Evolutionary conservation across 1,140 invertebrate species (phyloP).

Genomic region (Temnothorax longispinosus): DNA sequence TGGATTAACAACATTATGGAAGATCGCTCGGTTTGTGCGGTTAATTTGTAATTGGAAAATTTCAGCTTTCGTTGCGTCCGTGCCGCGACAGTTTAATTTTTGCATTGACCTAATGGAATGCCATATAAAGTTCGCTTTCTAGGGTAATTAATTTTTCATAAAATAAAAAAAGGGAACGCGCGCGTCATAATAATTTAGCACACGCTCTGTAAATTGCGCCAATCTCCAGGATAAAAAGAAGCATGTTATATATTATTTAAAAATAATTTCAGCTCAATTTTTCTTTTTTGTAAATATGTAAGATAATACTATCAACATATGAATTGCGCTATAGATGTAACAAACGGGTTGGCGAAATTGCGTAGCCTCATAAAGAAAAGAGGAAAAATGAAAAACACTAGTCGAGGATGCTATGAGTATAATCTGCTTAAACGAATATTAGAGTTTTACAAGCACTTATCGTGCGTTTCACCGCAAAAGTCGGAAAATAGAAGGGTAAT

Average conservation of each 20-base stretch:
- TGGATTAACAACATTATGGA: conserved; percentile 20
- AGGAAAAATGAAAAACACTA: not conserved
- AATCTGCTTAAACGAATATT: conserved; percentile 29
- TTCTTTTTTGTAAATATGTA: not conserved
- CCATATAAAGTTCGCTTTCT: conserved; percentile 18
- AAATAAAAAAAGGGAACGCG: not conserved
- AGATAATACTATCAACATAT: conserved; percentile 3
- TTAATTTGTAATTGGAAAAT: conserved; percentile 19
- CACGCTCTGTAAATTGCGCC: not conserved
- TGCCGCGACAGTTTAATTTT: conserved; percentile 31
- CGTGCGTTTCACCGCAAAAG: conserved; percentile 38
- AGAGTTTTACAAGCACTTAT: conserved; percentile 10
- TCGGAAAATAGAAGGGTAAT: conserved; percentile 41
- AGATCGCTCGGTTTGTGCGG: not conserved
- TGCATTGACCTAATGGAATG: conserved; percentile 18
- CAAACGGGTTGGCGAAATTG: not conserved
- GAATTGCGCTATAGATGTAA: not conserved
- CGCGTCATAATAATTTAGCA: not conserved
- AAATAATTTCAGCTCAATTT: not conserved
- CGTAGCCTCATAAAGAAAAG: not conserved
- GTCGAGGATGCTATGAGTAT: not conserved
- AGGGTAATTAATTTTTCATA: conserved; percentile 32
- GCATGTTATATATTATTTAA: not conserved
- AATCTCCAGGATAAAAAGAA: not conserved
- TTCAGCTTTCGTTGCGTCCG: not conserved